Conservation (phyloP, 2,888 invertebrate genomes). For the Melitaea athalia region DNA sequence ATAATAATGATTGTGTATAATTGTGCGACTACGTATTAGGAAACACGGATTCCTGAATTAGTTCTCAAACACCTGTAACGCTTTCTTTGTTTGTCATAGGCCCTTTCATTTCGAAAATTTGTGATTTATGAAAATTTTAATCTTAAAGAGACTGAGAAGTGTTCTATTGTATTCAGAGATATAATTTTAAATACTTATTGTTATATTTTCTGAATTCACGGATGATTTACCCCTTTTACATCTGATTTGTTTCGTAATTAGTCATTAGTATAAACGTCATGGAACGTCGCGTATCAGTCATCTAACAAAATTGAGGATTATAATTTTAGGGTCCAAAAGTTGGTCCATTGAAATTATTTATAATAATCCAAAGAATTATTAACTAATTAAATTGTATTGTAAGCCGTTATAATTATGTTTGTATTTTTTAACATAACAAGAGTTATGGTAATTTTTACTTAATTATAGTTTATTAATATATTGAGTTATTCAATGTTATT, state of each 20-base stretch:
- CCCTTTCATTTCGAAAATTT: slow-evolving; percentile 45
- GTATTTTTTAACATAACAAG: not conserved
- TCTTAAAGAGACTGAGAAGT: slow-evolving; percentile 79
- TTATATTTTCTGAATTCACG: slow-evolving; percentile 22
- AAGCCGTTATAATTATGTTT: not conserved
- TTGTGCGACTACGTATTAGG: slow-evolving; percentile 27
- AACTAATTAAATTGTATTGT: not conserved
- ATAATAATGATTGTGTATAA: slow-evolving; percentile 37
- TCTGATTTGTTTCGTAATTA: not conserved
- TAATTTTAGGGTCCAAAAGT: slow-evolving; percentile 37
- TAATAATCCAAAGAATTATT: slow-evolving; percentile 3
- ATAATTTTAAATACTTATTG: slow-evolving; percentile 26
- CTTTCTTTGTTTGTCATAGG: slow-evolving; percentile 11
- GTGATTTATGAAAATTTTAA: slow-evolving; percentile 62
- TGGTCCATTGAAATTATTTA: slow-evolving; percentile 31
- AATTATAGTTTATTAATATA: no score
- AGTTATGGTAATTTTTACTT: not conserved
- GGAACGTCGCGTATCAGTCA: not conserved
- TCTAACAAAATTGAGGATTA: slow-evolving; percentile 7
- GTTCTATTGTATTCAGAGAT: slow-evolving; percentile 70
- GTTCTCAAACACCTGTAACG: slow-evolving; percentile 19
- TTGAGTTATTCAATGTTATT: no score
- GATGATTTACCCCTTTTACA: slow-evolving; percentile 12
- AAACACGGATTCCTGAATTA: slow-evolving; percentile 33
- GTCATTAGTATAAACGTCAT: not conserved